Evolutionary conservation across 1,140 invertebrate species (phyloP), one percentile per base, ranked within the genome.

Genomic region (Leptopilina boulardi): DNA sequence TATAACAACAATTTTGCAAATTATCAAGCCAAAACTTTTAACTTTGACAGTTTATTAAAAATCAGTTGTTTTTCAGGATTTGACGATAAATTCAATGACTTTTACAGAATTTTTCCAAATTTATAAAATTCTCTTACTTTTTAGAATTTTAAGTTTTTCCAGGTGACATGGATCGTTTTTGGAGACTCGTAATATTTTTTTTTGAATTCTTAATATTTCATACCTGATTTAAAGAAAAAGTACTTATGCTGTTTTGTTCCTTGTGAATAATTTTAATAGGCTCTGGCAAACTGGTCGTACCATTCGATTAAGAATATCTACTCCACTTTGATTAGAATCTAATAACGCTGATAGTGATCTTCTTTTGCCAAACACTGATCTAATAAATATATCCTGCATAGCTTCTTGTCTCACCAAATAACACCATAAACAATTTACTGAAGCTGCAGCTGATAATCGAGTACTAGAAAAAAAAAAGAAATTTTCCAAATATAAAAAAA

Each of bases 241-340:
- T 96, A 80, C 97, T 95, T 79, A 99, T 99, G 75, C 97, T 97
- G 90, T 99, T 99, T 92, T 99, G 98, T 88, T 99, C 99, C 91
- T 99, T 99, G 89, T 99, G 99, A 78, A 99, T 98, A 79, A 99
- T 98, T 76, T 98, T 94, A 75, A 99, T 97, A 51, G 97, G 96
- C 84, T 96, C 96, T 66, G 94, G 93, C 78, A 94, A 88, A 80
- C 86, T 89, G 15, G 83, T 87, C 18, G 84, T 93, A 86, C 87
- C 92, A 77, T 91, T 89, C 92, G 80, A 66, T 71, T 87, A 74
- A 81, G 79, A 77, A 86, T 82, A 82, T 90, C 87, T 79, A 88
- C 44, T 83, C 81, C 72, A 83, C 87, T 42, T 85, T 88, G 90
- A 75, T 89, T 83, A 70, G 81, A 91, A 73, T 92, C 91, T 42